Conservation (phyloP, 2,113 vertebrate genomes). For the Sander vitreus region DNA sequence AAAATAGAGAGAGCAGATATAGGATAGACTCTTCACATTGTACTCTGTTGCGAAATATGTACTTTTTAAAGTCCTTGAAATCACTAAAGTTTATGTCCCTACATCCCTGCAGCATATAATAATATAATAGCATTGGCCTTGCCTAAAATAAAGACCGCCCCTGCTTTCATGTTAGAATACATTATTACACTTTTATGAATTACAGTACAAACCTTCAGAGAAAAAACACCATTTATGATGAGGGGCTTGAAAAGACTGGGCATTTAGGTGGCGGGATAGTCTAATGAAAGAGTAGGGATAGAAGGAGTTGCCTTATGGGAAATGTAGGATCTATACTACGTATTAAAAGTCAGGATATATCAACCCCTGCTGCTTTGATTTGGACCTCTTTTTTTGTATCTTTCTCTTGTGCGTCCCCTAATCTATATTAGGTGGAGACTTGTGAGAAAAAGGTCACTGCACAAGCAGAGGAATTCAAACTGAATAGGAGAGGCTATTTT, state of each 20-base stretch:
- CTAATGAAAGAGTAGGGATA: background rate
- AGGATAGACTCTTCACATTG: background rate
- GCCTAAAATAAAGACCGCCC: background rate
- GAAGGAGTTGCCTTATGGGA: background rate
- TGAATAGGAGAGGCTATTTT: background rate
- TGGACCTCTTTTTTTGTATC: background rate
- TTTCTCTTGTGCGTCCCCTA: background rate
- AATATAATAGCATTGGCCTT: background rate
- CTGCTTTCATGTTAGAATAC: background rate
- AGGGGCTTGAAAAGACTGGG: background rate
- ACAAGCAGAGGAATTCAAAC: slow-evolving; percentile 1
- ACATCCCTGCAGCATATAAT: background rate
- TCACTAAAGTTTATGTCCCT: background rate
- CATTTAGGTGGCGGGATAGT: background rate
- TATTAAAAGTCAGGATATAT: background rate
- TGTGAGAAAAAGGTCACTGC: background rate
- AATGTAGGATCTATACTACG: background rate
- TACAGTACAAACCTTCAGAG: background rate
- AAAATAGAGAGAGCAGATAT: background rate
- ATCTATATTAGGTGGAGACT: background rate
- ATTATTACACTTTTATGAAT: background rate
- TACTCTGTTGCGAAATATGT: background rate
- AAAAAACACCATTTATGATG: background rate
- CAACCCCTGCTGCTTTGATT: background rate
- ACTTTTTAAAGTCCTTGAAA: background rate